Percentiles rank a stretch among this genome's conserved stretches.
Evolutionary conservation across 2,797 vertebrate species (phyloP).

Genomic region (Scomberomorus guttatus): DNA sequence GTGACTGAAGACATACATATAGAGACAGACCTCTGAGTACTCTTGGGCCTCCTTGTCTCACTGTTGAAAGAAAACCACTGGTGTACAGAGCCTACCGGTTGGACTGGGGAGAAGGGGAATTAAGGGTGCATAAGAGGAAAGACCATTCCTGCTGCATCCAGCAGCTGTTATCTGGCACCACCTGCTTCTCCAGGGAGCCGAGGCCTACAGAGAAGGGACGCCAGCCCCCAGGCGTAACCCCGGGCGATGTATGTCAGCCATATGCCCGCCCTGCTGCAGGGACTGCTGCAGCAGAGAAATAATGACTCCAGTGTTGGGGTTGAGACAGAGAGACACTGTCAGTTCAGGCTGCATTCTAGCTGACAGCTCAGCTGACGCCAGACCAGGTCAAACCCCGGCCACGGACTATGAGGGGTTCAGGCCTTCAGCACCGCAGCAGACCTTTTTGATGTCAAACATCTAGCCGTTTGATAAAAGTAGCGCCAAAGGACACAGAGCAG

Average conservation of each 20-base stretch:
- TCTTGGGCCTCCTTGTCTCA: background rate
- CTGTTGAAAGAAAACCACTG: conserved; percentile 3
- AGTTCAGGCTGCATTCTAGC: conserved; percentile 28
- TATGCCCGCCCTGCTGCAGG: conserved; percentile 65
- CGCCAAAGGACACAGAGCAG: conserved; percentile 44
- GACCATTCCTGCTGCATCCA: conserved; percentile 39
- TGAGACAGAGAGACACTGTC: conserved; percentile 52
- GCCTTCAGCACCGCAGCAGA: background rate
- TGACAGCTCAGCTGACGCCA: conserved; percentile 50
- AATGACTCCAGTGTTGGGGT: conserved; percentile 63
- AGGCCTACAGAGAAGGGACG: conserved; percentile 46
- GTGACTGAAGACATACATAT: conserved; percentile 10
- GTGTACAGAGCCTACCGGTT: conserved; percentile 1
- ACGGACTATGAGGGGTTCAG: conserved; percentile 15
- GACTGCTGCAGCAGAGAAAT: conserved; percentile 31
- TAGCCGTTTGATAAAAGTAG: conserved; percentile 53
- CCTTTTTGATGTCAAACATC: conserved; percentile 54
- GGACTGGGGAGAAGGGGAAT: conserved; percentile 1
- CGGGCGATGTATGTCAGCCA: conserved; percentile 70
- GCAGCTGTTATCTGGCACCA: conserved; percentile 68
- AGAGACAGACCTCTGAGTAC: conserved; percentile 3
- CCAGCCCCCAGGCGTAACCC: conserved; percentile 67
- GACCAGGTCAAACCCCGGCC: conserved; percentile 63
- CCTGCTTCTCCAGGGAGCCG: conserved; percentile 66
- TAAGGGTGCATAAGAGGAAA: conserved; percentile 29